Evolutionary conservation across 2,113 vertebrate genomes (phyloP).

Genomic region (Corvus hawaiiensis): DNA sequence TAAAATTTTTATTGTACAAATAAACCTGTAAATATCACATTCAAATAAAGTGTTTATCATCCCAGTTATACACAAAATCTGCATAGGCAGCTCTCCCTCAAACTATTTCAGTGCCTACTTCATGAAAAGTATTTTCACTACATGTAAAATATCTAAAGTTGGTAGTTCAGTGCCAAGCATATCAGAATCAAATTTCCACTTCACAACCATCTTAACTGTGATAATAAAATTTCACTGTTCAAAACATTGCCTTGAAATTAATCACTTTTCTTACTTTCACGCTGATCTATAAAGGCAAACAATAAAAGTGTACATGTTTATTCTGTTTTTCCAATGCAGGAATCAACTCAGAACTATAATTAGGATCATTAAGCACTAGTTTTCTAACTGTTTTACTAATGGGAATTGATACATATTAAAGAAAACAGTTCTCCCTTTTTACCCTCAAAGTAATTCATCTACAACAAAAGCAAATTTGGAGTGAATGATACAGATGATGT

Average conservation of each 20-base stretch:
- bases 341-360: neutral
- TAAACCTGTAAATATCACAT: neutral
- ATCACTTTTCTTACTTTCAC: neutral
- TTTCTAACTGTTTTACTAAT: neutral
- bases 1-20: neutral
- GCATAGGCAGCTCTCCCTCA: neutral
- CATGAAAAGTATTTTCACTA: neutral
- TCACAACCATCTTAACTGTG: neutral
- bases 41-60: neutral
- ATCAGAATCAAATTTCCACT: neutral
- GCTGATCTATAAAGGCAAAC: neutral
- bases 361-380: neutral
- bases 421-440: neutral
- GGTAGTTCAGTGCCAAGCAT: neutral
- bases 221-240: neutral
- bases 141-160: neutral
- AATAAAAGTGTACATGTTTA: neutral
- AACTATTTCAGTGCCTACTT: neutral
- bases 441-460: neutral
- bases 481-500: neutral
- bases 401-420: fast-evolving
- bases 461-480: neutral
- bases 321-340: neutral
- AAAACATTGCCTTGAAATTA: neutral
- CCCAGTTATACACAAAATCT: neutral